Conservation (phyloP, 1,140 invertebrate genomes). For the Physella acuta region DNA sequence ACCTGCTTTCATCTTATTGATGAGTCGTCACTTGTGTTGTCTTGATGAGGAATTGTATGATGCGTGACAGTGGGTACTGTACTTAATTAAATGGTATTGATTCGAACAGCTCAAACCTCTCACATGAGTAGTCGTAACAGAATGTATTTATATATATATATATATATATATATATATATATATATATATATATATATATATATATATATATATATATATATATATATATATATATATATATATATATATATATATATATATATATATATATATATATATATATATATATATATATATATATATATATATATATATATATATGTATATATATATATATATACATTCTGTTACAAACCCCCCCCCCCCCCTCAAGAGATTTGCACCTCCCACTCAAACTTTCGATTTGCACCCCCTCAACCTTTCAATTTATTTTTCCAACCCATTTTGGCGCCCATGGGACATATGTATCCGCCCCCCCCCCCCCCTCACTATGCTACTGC, state of each 20-base stretch:
- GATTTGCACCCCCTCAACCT: too few relatives aligned
- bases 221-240: constrained; percentile 12
- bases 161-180: constrained; percentile 1
- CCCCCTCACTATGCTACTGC: too few relatives aligned
- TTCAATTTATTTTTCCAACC: too few relatives aligned
- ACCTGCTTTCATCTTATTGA: neutral
- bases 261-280: constrained; percentile 15
- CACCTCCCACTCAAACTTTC: too few relatives aligned
- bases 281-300: constrained; percentile 9
- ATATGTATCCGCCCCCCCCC: too few relatives aligned
- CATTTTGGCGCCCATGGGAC: too few relatives aligned
- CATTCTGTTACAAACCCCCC: too few relatives aligned
- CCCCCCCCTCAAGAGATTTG: too few relatives aligned
- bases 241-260: constrained; percentile 11
- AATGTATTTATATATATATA: neutral
- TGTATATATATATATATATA: too few relatives aligned
- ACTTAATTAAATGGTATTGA: neutral
- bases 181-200: neutral
- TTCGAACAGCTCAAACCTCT: neutral
- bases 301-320: too few relatives aligned
- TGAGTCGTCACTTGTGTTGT: neutral
- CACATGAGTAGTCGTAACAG: neutral
- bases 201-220: constrained; percentile 2
- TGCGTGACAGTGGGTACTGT: neutral
- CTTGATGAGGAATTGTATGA: neutral